These are phyloP conservation scores for Cheilosia scutellata DNA, from an alignment of 2,888 invertebrate genomes.

Conservation along the genomic window DNA sequence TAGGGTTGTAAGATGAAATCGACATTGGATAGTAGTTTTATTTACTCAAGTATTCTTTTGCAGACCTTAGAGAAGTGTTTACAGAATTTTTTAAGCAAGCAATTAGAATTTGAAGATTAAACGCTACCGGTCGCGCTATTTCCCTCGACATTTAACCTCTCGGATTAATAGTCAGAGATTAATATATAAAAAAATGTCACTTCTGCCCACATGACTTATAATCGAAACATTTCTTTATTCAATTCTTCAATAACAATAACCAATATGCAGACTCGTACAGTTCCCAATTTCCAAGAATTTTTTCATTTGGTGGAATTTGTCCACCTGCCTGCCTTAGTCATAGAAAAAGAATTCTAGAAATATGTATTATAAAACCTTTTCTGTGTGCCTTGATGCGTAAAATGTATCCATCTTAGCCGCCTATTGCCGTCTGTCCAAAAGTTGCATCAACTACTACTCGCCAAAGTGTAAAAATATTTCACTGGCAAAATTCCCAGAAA, in stretches of 20 bases:
- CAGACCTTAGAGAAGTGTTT: too few species aligned
- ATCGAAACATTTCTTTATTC: conserved; percentile 2
- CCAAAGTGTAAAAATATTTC: conserved; percentile 66
- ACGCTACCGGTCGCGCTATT: too few species aligned
- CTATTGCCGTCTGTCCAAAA: conserved; percentile 10
- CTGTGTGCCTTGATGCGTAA: conserved; percentile 33
- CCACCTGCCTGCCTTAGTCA: neutral
- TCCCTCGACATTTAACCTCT: too few species aligned
- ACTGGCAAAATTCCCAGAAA: conserved; percentile 70
- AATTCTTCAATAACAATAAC: conserved; percentile 14
- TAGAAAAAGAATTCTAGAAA: neutral
- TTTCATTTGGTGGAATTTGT: conserved; percentile 6
- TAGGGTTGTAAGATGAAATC: neutral
- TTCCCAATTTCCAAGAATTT: conserved; percentile 5
- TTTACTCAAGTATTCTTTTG: too few species aligned
- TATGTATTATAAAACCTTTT: conserved; percentile 24
- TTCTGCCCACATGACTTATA: neutral
- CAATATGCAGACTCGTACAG: neutral
- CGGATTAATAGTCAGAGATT: too few species aligned
- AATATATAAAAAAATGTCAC: too few species aligned
- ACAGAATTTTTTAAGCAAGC: too few species aligned
- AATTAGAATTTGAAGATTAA: too few species aligned
- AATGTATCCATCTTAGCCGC: conserved; percentile 31
- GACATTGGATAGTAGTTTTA: too few species aligned
- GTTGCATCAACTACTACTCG: conserved; percentile 5